Conservation (phyloP, 2,888 invertebrate genomes). For the Sepiola atlantica region DNA sequence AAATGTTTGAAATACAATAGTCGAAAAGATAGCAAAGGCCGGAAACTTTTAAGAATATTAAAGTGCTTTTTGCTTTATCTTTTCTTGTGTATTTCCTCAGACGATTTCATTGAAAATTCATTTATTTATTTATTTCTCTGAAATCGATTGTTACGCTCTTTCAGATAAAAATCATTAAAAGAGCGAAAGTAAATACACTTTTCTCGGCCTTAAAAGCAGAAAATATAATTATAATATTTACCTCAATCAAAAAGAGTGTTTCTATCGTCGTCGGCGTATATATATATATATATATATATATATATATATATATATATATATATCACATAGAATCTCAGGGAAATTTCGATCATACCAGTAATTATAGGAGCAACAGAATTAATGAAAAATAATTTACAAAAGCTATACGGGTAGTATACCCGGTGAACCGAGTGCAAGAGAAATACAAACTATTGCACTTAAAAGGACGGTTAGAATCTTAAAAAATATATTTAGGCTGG, state of each 20-base stretch:
- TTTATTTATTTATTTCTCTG: background rate
- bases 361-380: too few species aligned
- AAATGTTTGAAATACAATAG: background rate
- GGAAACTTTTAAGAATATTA: background rate
- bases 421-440: too few species aligned
- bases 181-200: background rate
- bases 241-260: background rate
- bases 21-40: background rate
- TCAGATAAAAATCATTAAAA: background rate
- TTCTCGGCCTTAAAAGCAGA: background rate
- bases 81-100: background rate
- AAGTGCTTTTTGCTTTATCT: background rate
- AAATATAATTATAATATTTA: background rate
- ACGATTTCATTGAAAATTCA: background rate
- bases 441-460: too few species aligned
- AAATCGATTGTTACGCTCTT: background rate
- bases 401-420: too few species aligned
- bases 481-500: too few species aligned
- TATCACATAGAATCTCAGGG: too few species aligned
- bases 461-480: too few species aligned
- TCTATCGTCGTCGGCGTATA: background rate
- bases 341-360: too few species aligned
- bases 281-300: too few species aligned
- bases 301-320: too few species aligned
- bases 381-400: too few species aligned